A percentile compares a stretch with the other conserved stretches of the same genome.
Evolutionary conservation across 92 coral and sea anemone genomes (phyloP).

Genomic region (Pocillopora meandrina): DNA sequence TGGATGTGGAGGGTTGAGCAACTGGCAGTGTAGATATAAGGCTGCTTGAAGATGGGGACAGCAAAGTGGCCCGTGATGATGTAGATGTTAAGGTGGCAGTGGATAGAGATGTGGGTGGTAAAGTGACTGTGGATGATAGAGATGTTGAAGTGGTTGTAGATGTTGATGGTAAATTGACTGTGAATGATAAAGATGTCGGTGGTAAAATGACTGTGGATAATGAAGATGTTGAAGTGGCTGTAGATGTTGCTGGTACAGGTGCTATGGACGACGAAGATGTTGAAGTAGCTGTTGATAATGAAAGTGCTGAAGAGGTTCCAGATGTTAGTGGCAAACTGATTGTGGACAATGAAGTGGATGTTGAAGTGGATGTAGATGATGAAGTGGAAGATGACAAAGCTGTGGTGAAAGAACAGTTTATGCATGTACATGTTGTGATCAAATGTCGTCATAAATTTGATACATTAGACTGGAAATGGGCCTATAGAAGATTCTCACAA

Average conservation of each 20-base stretch:
- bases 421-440: background rate
- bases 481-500: too few relatives aligned
- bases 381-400: background rate
- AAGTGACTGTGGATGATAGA: background rate
- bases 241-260: too few relatives aligned
- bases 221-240: background rate
- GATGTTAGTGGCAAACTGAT: background rate
- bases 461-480: background rate
- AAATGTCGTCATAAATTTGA: background rate
- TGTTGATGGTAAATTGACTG: background rate
- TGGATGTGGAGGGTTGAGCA: constrained; percentile 12
- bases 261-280: background rate
- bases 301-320: background rate
- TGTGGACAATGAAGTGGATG: background rate
- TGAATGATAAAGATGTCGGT: background rate
- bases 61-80: background rate
- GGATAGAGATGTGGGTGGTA: background rate
- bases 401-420: background rate
- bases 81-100: background rate
- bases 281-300: background rate
- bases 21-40: background rate
- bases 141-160: background rate
- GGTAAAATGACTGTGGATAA: background rate
- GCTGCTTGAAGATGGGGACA: background rate
- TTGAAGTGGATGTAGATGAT: background rate